Percentiles rank a stretch among this genome's conserved stretches.
Conservation (phyloP, 2,113 vertebrate genomes). For the Dolichallabes microphthalmus region DNA sequence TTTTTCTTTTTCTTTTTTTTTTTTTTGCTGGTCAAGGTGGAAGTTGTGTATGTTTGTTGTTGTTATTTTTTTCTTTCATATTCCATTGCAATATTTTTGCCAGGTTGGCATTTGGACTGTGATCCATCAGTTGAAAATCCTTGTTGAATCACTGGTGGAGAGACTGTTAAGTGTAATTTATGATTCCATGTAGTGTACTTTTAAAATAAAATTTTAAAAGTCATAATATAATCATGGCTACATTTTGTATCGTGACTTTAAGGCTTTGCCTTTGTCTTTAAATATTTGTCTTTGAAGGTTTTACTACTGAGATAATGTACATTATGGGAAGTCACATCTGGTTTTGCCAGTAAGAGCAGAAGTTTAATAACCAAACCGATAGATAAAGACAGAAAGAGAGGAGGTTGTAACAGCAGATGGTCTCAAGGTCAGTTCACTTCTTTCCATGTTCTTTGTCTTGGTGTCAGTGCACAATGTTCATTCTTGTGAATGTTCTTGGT, state of each 20-base stretch:
- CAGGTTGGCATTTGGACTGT: no score
- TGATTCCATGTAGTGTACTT: background rate
- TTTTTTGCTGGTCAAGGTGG: no score
- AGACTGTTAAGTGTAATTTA: background rate
- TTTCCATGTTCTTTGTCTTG: constrained; percentile 6
- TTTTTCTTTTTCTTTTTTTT: background rate
- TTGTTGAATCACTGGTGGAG: background rate
- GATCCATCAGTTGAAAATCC: background rate
- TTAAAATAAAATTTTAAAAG: no score
- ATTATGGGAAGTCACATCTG: constrained; percentile 5
- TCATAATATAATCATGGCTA: background rate
- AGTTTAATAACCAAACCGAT: background rate
- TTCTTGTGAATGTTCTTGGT: background rate
- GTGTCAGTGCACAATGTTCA: background rate
- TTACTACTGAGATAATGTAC: background rate
- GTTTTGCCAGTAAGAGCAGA: background rate
- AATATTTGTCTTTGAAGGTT: no score
- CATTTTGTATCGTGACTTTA: background rate
- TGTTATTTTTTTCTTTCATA: background rate
- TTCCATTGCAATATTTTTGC: background rate
- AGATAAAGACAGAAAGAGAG: background rate
- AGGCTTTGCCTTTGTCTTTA: background rate
- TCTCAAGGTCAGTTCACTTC: background rate
- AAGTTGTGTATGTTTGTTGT: no score
- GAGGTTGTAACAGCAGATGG: background rate